These are phyloP conservation scores for Pseudorhombus dupliciocellatus DNA, from an alignment of 2,113 vertebrate genomes.

Conservation along the genomic window DNA sequence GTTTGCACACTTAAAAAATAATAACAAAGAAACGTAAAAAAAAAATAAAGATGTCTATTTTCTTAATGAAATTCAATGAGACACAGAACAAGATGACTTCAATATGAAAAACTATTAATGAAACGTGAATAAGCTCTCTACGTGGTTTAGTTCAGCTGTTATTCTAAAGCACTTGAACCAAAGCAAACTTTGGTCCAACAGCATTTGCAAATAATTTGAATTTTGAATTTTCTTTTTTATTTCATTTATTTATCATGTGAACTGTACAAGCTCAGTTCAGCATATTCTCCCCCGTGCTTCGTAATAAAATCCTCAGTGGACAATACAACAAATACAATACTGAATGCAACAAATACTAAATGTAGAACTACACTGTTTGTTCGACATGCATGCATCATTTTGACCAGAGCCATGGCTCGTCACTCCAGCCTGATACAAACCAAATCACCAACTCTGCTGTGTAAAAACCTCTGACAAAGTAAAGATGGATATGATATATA, in stretches of 20 bases:
- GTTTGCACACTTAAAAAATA: conserved; percentile 70
- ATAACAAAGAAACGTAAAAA: conserved; percentile 42
- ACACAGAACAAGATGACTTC: conserved; percentile 38
- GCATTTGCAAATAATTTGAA: conserved; percentile 35
- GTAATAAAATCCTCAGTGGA: not conserved
- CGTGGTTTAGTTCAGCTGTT: conserved; percentile 20
- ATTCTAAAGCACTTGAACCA: conserved; percentile 21
- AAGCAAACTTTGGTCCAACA: conserved; percentile 24
- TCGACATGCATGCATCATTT: conserved; percentile 71
- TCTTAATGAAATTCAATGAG: conserved; percentile 56
- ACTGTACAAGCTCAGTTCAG: not conserved
- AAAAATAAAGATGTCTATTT: conserved; percentile 67
- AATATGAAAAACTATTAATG: conserved; percentile 8
- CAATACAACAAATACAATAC: not conserved
- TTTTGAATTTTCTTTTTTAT: not conserved
- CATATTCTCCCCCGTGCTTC: not conserved
- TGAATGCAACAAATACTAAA: conserved; percentile 13
- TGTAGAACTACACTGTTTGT: conserved; percentile 20
- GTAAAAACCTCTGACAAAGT: not conserved
- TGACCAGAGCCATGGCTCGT: conserved; percentile 67
- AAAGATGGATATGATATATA: conserved; percentile 9
- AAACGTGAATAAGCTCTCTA: not conserved
- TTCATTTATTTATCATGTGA: not conserved
- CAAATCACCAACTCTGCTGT: conserved; percentile 33
- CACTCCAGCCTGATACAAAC: conserved; percentile 29